Base-by-base conservation (phyloP, 2,113 vertebrate species). In the Gobiocypris rarus region DNA sequence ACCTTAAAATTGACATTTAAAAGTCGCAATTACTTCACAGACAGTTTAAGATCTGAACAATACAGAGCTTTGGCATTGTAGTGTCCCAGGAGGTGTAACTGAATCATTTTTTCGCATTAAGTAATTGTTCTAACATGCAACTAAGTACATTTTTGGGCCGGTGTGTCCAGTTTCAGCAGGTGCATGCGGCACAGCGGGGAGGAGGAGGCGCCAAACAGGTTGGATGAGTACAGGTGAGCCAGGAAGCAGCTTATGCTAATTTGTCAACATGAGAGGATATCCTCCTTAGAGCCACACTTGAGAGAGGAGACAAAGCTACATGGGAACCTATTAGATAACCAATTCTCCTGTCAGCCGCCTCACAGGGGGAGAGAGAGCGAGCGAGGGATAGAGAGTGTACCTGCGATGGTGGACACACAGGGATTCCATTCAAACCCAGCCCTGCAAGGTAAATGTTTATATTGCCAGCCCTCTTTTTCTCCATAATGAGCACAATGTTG, bases 161-260 rank as follows among this genome's bases (percentile, higher is more conserved):
- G 67, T 90, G 83, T 87, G 86, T 89, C 85, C 79, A 81, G 80
- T 87, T 91, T 89, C 75, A 83, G 81, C 90, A 87, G 87, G 86
- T 88, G 84, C 26, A 63, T 17, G 82, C 75, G 50, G 79, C 56
- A n/a, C 89, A 93, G 88, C 94, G 94, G 95, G 95, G 95, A 94
- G 93, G 95, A 91, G 92, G 92, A 89, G 92, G 86, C 91, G 94
- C 92, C 92, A 94, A 97, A 98, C 97, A 96, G 96, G 97, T 98
- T 96, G 86, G 95, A 95, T 95, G 92, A 96, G 95, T 94, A 89
- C 91, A 94, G 95, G 95, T 94, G 94, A 93, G 91, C 91, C 86
- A 89, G 88, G 91, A 92, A 90, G 91, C 81, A 83, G 89, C 81
- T 90, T 88, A 85, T 90, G 83, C 86, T 92, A 90, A 91, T 92